Base-by-base conservation (phyloP, 2,888 invertebrate genomes). In the Apotomis capreana region DNA sequence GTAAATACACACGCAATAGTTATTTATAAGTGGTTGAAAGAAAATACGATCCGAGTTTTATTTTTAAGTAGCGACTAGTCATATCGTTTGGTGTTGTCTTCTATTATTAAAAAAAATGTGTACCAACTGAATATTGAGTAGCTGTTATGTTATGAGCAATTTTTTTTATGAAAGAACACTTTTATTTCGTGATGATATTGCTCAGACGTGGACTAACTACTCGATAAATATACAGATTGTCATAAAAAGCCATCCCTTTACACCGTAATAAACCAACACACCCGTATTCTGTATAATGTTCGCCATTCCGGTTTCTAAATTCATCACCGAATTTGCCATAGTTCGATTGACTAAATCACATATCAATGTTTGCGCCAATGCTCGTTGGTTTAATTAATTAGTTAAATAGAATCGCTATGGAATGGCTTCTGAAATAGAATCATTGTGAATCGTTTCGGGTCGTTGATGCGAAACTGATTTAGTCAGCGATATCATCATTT, bases 401-500 rank as follows among this genome's bases (percentile, higher is more conserved):
- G 67, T 62, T 52, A 68, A 71, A 68, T 68, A 63, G 62, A 62
- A 59, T 59, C 61, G 46, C 54, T 54, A 68, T 72, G 44, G 68
- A 68, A 52, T 51, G 71, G 71, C 37, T 57, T 49, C 68, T 59
- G 58, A 63, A 72, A 72, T 68, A 72, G 71, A 72, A 62, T 55
- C 61, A 70, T 69, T 74, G 74, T 63, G 58, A 62, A 69, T 59
- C 62, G 63, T 71, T 67, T 71, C 69, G 70, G 74, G 65, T 69
- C 68, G 58, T 40, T 64, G 73, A 75, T 70, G 74, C 74, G 63
- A 61, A 73, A 80, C 73, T 78, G 78, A 79, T 76, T 78, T 75
- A 73, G 76, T 76, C 75, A 76, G 71, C 71, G 76, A 73, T 72
- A 61, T 75, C 60, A 61, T 75, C 52, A 81, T 81, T 80, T 79